A percentile compares a stretch with the other conserved stretches of the same genome.
phyloP scores from a whole-genome alignment of 2,888 invertebrate species.

The Smittia sp. region DNA sequence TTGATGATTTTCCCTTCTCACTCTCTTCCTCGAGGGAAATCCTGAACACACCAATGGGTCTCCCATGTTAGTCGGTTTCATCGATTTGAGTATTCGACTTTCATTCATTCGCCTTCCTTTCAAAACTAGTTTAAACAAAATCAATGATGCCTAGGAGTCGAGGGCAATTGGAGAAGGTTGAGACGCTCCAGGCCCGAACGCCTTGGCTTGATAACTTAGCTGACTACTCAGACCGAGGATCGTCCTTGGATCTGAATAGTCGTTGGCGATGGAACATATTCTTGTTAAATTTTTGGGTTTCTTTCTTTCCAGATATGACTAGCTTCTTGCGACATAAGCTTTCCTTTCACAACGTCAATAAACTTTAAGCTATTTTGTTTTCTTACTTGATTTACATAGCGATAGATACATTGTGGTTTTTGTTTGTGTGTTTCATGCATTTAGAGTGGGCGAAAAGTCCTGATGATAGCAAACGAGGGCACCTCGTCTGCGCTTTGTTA shows the following conservation, averaged over 20 bases:
- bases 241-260: too few relatives aligned
- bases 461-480: not conserved
- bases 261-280: too few relatives aligned
- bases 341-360: not conserved
- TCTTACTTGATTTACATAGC: conserved; percentile 3
- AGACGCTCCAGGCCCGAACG: too few relatives aligned
- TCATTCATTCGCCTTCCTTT: not conserved
- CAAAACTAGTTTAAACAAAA: too few relatives aligned
- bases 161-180: too few relatives aligned
- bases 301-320: conserved; percentile 18
- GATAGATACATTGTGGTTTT: not conserved
- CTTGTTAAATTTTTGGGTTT: conserved; percentile 2
- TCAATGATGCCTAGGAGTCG: too few relatives aligned
- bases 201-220: too few relatives aligned
- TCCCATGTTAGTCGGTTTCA: too few relatives aligned
- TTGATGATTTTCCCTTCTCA: not conserved
- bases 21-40: not conserved
- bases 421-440: conserved; percentile 9
- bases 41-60: conserved; percentile 9
- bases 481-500: not conserved
- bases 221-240: too few relatives aligned
- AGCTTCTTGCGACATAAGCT: conserved; percentile 19
- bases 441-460: not conserved
- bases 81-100: conserved; percentile 14
- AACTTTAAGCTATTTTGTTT: conserved; percentile 12